phyloP scores from a whole-genome alignment of 2,113 vertebrate genomes.

The Triplophysa siluroides region DNA sequence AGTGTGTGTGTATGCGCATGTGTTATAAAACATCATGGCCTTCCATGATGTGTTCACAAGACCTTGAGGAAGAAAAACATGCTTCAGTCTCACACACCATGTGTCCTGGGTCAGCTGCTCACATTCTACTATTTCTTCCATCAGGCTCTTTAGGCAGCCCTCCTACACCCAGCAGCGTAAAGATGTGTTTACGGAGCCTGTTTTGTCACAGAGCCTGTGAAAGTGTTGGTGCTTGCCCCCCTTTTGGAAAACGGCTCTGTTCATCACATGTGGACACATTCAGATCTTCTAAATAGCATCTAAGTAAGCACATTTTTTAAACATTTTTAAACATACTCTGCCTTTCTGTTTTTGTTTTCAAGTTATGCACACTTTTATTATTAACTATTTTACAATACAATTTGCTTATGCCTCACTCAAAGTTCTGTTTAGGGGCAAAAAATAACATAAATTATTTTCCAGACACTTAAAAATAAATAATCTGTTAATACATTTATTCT shows the following conservation, averaged over 20 bases:
- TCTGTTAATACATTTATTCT: too few relatives aligned
- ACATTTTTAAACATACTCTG: neutral
- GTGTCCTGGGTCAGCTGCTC: neutral
- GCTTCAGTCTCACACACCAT: slow-evolving; percentile 43
- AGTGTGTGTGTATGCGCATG: slow-evolving; percentile 27
- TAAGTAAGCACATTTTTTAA: neutral
- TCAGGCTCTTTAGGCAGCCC: too few relatives aligned
- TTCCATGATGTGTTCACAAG: slow-evolving; percentile 32
- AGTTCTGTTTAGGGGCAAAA: too few relatives aligned
- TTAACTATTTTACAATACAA: too few relatives aligned
- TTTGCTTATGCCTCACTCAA: too few relatives aligned
- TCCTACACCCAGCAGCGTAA: too few relatives aligned
- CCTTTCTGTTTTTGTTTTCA: neutral
- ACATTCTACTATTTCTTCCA: neutral
- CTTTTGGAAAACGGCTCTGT: neutral
- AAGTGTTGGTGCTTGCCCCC: too few relatives aligned
- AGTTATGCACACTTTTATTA: too few relatives aligned
- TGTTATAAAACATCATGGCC: slow-evolving; percentile 2
- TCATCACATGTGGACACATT: neutral
- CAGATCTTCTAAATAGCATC: neutral
- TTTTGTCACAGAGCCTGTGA: too few relatives aligned
- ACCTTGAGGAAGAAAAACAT: slow-evolving; percentile 50
- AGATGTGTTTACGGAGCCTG: too few relatives aligned
- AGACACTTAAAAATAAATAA: too few relatives aligned
- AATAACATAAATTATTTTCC: too few relatives aligned